These are phyloP conservation scores for Eudemis profundana DNA, from an alignment of 2,888 invertebrate genomes.

Conservation along the genomic window DNA sequence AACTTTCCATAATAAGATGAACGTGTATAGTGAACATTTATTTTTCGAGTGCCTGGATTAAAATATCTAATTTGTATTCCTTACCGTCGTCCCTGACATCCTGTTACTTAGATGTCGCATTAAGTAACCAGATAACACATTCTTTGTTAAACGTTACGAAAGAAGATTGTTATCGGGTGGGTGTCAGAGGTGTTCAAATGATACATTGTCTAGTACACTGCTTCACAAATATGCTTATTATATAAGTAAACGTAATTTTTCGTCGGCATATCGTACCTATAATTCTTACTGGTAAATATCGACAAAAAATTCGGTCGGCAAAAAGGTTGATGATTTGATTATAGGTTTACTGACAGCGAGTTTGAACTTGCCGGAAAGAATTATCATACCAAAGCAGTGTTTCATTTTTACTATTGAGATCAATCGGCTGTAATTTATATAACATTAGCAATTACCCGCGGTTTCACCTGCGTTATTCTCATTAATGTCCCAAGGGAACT, in stretches of 20 bases:
- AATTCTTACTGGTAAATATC: constrained; percentile 8
- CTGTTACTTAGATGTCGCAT: constrained; percentile 21
- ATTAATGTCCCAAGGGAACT: too few relatives aligned
- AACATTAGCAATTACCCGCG: too few relatives aligned
- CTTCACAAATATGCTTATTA: constrained; percentile 4
- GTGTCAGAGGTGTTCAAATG: constrained; percentile 63
- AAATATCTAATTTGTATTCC: constrained; percentile 26
- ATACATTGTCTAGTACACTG: constrained; percentile 45
- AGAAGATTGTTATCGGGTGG: constrained; percentile 69
- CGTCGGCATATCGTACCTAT: not conserved
- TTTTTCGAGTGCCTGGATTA: not conserved
- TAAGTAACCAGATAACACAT: constrained; percentile 40
- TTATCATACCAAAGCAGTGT: constrained; percentile 11
- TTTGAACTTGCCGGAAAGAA: constrained; percentile 10
- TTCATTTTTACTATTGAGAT: constrained; percentile 7
- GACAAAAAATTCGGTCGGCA: constrained; percentile 5
- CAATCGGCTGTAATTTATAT: too few relatives aligned
- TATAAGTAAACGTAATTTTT: not conserved
- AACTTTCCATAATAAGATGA: too few relatives aligned
- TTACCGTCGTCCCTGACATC: constrained; percentile 30
- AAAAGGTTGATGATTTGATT: constrained; percentile 33
- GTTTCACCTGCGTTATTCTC: too few relatives aligned
- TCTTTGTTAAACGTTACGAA: constrained; percentile 54
- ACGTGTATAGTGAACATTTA: too few relatives aligned
- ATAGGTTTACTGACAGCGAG: constrained; percentile 4